Evolutionary conservation across 2,113 vertebrate genomes (phyloP), one percentile per base, ranked within the genome.

Genomic region (Orthonyx spaldingii): DNA sequence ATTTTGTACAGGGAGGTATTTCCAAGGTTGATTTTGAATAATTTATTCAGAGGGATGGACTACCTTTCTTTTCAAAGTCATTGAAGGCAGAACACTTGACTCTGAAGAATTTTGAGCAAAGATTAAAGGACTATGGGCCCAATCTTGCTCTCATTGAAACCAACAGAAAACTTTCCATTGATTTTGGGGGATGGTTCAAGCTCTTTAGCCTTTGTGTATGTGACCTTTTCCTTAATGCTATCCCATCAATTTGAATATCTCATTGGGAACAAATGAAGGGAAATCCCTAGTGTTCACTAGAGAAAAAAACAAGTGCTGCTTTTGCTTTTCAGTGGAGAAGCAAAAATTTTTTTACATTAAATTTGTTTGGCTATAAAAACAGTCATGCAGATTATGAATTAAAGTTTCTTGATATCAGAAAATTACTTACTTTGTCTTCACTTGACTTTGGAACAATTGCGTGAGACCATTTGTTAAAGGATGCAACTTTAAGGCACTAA

Each of bases 21-120:
- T 83, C 37, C 90, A 96, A 96, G 76, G 88, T 90, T 95, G 90
- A 86, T 93, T 93, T 93, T 87, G 79, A 78, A 85, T 85, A 89
- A 94, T 84, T 87, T 91, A 89, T 94, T 91, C 87, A 64, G 53
- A 92, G 28, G 59, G 49, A 44, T 84, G 80, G 80, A 46, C 60
- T 72, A 57, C 9, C 32, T 42, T 90, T 61, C 69, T 74, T 77
- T 63, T 5, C 82, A 83, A 95, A 89, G 91, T 94, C 93, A 88
- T 18, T 77, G 59, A 91, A 93, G 50, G 9, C 39, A 91, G 42
- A 87, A 63, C 33, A 83, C 46, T 89, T 83, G 59, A 32, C 63
- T 94, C 64, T 88, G 64, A 95, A 90, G 64, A 90, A 80, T 74
- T 88, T 71, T n/a, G 27, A 66, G 20, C 55, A 75, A 90, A 80